Evolutionary conservation across 2,113 vertebrate genomes (phyloP).

Genomic region (Phylloscopus trochilus): DNA sequence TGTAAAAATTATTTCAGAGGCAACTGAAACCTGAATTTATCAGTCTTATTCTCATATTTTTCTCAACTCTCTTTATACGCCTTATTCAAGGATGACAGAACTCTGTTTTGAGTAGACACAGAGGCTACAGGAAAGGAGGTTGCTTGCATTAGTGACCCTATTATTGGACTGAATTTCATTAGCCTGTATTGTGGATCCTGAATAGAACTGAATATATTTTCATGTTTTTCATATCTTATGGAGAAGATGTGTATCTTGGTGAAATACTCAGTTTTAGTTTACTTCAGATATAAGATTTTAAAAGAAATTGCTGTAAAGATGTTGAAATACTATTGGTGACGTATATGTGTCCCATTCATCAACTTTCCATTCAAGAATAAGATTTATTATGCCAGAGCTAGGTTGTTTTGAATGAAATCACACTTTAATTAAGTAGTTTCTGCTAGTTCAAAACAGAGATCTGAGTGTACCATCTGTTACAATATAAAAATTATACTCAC

Average conservation of each 20-base stretch:
- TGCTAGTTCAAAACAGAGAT: not conserved
- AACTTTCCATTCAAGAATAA: not conserved
- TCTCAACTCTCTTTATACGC: not conserved
- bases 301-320: not conserved
- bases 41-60: not conserved
- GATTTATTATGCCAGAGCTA: not conserved
- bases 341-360: not conserved
- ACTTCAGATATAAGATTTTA: not conserved
- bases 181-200: not conserved
- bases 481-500: not conserved
- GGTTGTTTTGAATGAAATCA: not conserved
- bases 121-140: not conserved
- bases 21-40: not conserved
- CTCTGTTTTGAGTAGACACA: not conserved
- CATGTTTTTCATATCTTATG: not conserved
- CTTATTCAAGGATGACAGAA: not conserved
- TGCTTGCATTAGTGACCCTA: not conserved
- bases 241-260: not conserved
- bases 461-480: not conserved
- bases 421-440: not conserved
- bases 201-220: not conserved
- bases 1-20: not conserved
- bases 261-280: not conserved
- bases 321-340: not conserved
- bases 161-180: not conserved